A percentile compares a stretch with the other conserved stretches of the same genome.
These are phyloP conservation scores for Pharmacophagus antenor DNA, from an alignment of 2,888 invertebrate species.

Conservation along the genomic window DNA sequence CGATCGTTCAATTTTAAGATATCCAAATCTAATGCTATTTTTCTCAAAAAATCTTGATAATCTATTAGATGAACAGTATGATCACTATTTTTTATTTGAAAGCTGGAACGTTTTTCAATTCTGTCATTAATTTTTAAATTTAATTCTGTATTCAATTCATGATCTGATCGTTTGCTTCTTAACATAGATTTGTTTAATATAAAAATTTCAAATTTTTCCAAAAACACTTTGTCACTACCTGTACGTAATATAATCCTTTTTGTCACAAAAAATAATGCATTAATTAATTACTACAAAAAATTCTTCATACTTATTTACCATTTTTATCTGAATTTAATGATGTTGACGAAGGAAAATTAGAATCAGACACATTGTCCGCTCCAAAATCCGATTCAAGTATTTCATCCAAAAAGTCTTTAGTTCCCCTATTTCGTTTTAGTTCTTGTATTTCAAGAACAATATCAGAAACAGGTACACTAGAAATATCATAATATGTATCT, in stretches of 20 bases:
- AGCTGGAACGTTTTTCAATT: not conserved
- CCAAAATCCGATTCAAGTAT: conserved; percentile 62
- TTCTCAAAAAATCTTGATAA: conserved; percentile 41
- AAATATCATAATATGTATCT: conserved; percentile 58
- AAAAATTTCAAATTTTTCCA: not conserved
- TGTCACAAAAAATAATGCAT: not conserved
- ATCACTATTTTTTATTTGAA: conserved; percentile 24
- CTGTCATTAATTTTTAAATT: conserved; percentile 7
- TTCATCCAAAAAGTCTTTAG: conserved; percentile 68
- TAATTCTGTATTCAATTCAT: not conserved
- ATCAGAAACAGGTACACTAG: conserved; percentile 53
- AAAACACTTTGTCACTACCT: conserved; percentile 16
- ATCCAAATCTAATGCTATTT: conserved; percentile 43
- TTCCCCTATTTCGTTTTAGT: conserved; percentile 55
- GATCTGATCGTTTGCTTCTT: conserved; percentile 14
- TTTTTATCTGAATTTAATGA: conserved; percentile 13
- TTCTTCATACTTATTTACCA: conserved; percentile 19
- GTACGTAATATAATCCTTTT: not conserved
- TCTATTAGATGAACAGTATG: conserved; percentile 31
- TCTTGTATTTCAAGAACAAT: conserved; percentile 63
- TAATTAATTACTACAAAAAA: not conserved
- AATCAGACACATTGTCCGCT: conserved; percentile 44
- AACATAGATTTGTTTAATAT: not conserved
- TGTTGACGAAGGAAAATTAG: conserved; percentile 19
- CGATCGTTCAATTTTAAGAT: conserved; percentile 42